Base-by-base conservation (phyloP, 92 coral and sea anemone species). In the Actinostola sp. region DNA sequence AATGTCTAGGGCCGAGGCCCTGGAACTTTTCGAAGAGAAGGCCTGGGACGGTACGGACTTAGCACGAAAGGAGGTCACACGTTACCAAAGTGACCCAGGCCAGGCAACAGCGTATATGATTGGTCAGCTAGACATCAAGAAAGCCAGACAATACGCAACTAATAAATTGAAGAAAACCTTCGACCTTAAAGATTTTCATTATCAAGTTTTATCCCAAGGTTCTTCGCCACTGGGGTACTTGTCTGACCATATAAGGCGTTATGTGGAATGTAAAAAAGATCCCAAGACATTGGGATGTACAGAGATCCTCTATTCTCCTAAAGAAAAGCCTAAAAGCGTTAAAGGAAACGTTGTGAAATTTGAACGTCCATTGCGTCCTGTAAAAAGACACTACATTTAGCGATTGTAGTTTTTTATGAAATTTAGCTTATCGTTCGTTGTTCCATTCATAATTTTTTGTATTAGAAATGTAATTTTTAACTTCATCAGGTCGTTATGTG, bases 21-120 rank as follows among this genome's bases (percentile, higher is more conserved):
- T 90, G 21, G 54, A 78, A 27, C 70, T 83, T 27, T 87, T 90
- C 69, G 84, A 89, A 68, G 75, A 90, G 9, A 88, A 79, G 33
- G 97, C 97, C 25, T 90, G 97, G 97, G 97, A 90, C 49, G 84
- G 80, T 12, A 83, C 97, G 14, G 97, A 90, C 76, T 51, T 90
- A 36, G 97, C 92, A 0, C 59, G 77, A 84, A 90, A 90, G 49
- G 97, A 90, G 79, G 86, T 90, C 3, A 90, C 97, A 1, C 85
- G 97, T 38, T 91, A 91, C 67, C 97, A 91, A 54, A 91, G 97
- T 75, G 82, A 72, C 55, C 92, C 89, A 32, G 97, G 97, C n/a
- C 97, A 91, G 61, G 97, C 97, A 19, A 91, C 97, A 8, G 97
- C 97, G 38, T 91, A 91, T 70, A 91, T 88, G 85, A 91, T 91